Base-by-base conservation (phyloP, 2,113 vertebrate genomes). In the Struthio camelus region DNA sequence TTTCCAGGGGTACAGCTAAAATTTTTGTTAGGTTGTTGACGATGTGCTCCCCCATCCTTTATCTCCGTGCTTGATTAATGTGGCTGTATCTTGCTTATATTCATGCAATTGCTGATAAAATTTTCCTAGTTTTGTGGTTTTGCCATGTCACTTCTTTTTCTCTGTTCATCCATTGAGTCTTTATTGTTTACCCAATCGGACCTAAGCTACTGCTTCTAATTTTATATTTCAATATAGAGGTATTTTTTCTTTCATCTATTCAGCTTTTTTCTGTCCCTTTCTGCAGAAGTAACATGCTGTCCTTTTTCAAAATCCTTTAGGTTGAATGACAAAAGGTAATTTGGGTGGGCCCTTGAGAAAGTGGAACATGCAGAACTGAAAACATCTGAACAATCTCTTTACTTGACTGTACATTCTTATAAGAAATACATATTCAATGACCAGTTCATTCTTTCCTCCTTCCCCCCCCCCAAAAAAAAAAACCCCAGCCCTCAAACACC, bases 91-190 rank as follows among this genome's bases (percentile, higher is more conserved):
- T 71, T 79, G 42, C 7, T 70, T 88, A 32, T 46, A 66, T 36
- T 77, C 6, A 5, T 2, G 0, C 40, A 58, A 14, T 42, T 17
- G 22, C 77, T 62, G 7, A 34, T 48, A 51, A 2, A 0, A 1
- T 88, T 71, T 73, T 78, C 48, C 42, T 56, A 13, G 2, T 66
- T 50, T 83, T 82, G 30, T 70, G n/a, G 14, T 70, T 86, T 86
- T 80, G 53, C 46, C 15, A 2, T 44, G 25, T 30, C 19, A 73
- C 11, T 53, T 40, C 10, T 61, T 81, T 85, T 77, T 75, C 46
- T 64, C 44, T 53, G 40, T 59, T 84, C 9, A 17, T 89, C 65
- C 13, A 10, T 11, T 79, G 51, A 20, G 9, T 14, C 5, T 20
- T 10, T 36, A 0, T 54, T 83, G 19, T 88, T 86, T 36, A 6